A percentile compares a stretch with the other conserved stretches of the same genome.
These are phyloP conservation scores for Callinectes sapidus DNA, from an alignment of 2,888 invertebrate genomes.

Conservation along the genomic window DNA sequence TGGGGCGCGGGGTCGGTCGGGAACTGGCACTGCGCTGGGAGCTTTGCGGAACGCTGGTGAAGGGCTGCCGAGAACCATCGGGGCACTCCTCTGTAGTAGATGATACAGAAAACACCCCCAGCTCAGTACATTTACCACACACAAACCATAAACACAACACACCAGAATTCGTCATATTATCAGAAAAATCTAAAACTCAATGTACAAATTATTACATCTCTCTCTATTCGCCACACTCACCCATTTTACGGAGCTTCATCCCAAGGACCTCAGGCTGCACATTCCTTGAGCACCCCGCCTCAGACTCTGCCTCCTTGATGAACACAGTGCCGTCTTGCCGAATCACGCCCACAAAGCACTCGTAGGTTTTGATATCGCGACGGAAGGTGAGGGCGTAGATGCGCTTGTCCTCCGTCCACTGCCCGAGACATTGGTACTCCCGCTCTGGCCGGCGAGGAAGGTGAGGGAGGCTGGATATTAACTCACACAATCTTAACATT, in stretches of 20 bases:
- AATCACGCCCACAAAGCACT: conserved; percentile 82
- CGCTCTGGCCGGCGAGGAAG: conserved; percentile 77
- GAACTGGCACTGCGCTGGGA: conserved; percentile 40
- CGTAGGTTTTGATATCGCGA: conserved; percentile 80
- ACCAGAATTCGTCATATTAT: neutral
- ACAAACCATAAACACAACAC: neutral
- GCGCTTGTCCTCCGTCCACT: conserved; percentile 81
- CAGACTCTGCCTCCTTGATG: conserved; percentile 83
- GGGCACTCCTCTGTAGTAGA: conserved; percentile 24
- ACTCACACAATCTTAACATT: neutral
- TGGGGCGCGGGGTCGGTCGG: conserved; percentile 43
- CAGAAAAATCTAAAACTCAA: neutral
- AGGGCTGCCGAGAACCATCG: neutral
- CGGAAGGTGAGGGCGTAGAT: conserved; percentile 83
- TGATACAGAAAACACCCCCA: neutral
- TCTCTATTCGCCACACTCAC: conserved; percentile 50
- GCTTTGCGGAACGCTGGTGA: conserved; percentile 16
- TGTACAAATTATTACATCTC: too few species aligned
- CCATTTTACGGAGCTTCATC: conserved; percentile 76
- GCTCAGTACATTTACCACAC: neutral
- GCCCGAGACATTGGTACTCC: conserved; percentile 82
- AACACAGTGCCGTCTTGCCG: conserved; percentile 80
- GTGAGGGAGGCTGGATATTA: neutral
- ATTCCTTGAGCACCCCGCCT: conserved; percentile 80
- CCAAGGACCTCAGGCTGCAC: conserved; percentile 80